Evolutionary conservation across 2,888 invertebrate species (phyloP), one percentile per base, ranked within the genome.

Genomic region (Lumbricus terrestris): DNA sequence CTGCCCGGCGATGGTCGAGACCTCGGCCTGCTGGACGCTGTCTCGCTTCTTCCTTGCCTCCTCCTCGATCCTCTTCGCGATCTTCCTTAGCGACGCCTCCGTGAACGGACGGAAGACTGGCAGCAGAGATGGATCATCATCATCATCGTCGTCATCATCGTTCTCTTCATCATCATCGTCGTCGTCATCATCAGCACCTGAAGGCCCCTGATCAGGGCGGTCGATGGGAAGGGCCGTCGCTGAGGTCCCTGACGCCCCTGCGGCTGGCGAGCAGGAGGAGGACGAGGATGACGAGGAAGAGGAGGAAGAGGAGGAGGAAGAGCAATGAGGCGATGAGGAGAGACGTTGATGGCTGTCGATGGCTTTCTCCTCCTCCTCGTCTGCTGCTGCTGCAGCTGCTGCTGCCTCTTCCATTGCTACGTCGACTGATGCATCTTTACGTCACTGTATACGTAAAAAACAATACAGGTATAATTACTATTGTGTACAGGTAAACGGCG

Each of bases 61-160:
- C 20, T 69, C 90, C 85, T 97, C 90, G 20, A 89, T 82, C 40
- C 69, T 35, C 96, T 97, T 96, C 96, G 98, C 97, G 96, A 98
- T 98, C 96, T 97, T 97, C 96, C 97, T 97, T 96, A 98, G 96
- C 96, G 98, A 98, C 96, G 98, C 98, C 96, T 91, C 91, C 69
- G 92, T 92, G 91, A 92, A 92, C 85, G 92, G 92, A 38, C 92
- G 91, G 91, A 92, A 92, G 88, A 88, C 85, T 0, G 85, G 90
- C 85, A 42, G 89, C 8, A 54, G 40, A 23, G 47, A 34, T 0
- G 42, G 85, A 47, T 88, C 90, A 15, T 88, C 83, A 13, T 83
- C 47, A 3, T 47, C 47, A 18, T 47, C 47, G 18, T 47, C 47
- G 13, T 89, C 89, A 11, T 88, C 88, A 16, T 85, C 83, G 0